Percentiles rank a stretch among this genome's conserved stretches.
These are phyloP conservation scores for Heterocephalus glaber DNA, from an alignment of 2,113 vertebrate species.

Conservation along the genomic window DNA sequence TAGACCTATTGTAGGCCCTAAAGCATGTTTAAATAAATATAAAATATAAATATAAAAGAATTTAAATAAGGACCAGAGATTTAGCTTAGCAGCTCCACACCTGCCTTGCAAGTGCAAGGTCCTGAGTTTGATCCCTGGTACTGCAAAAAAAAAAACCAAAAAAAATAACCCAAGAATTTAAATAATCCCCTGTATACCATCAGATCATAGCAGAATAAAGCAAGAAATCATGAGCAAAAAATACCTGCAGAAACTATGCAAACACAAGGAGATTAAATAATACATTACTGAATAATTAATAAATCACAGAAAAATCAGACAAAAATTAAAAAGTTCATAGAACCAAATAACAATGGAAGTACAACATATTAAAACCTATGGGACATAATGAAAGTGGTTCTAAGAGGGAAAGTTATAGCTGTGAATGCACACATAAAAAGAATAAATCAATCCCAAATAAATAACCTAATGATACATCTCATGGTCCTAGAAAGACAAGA, in stretches of 20 bases:
- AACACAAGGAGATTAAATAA: neutral
- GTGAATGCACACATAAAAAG: neutral
- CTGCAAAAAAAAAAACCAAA: no score
- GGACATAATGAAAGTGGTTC: neutral
- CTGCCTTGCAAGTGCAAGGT: no score
- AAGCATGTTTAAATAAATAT: neutral
- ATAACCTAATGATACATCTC: neutral
- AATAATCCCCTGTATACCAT: neutral
- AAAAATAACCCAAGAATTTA: no score
- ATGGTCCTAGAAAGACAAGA: neutral
- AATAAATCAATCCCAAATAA: neutral
- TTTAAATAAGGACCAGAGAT: no score
- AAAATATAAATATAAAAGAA: neutral
- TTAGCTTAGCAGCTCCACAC: no score
- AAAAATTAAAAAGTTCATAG: neutral
- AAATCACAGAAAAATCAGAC: neutral
- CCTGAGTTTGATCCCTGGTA: no score
- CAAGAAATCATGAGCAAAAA: neutral
- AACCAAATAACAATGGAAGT: neutral
- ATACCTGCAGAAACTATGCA: neutral
- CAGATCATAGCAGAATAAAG: neutral
- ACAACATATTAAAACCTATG: neutral
- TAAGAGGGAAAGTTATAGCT: neutral
- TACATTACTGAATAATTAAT: neutral
- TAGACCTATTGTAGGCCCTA: neutral